These are phyloP conservation scores for Artibeus jamaicensis DNA, from an alignment of 2,797 vertebrate genomes.

Conservation along the genomic window DNA sequence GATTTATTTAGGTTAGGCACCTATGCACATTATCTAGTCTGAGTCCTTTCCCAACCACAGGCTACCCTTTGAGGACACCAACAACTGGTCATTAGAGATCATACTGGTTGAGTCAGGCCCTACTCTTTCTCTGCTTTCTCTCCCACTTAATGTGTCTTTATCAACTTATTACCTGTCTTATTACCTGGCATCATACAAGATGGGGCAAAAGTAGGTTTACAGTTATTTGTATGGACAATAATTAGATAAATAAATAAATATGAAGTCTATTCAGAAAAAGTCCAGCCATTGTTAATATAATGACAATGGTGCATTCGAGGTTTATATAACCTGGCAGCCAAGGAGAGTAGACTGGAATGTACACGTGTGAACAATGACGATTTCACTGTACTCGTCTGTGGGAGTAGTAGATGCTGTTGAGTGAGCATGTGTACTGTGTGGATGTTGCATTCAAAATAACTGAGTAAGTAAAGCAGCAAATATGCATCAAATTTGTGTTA, in stretches of 20 bases:
- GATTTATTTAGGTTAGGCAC: neutral
- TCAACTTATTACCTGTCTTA: no score
- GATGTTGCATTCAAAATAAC: neutral
- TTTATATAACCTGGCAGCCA: neutral
- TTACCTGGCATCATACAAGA: no score
- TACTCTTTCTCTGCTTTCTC: neutral
- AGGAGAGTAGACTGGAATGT: neutral
- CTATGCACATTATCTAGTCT: neutral
- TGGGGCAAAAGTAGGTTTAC: neutral
- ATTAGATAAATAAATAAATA: neutral
- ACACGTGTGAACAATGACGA: neutral
- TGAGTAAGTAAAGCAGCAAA: neutral
- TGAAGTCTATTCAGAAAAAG: neutral
- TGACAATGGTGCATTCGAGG: rapidly evolving
- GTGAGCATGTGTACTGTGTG: neutral
- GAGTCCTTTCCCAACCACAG: neutral
- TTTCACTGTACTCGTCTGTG: neutral
- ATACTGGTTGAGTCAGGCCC: rapidly evolving
- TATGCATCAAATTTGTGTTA: neutral
- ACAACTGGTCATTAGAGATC: neutral
- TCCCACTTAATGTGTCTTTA: neutral
- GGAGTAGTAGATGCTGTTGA: neutral
- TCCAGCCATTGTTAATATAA: neutral
- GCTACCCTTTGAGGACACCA: neutral
- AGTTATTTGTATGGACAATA: neutral